Conservation (phyloP, 2,797 vertebrate species). For the Naso thynnoides region DNA sequence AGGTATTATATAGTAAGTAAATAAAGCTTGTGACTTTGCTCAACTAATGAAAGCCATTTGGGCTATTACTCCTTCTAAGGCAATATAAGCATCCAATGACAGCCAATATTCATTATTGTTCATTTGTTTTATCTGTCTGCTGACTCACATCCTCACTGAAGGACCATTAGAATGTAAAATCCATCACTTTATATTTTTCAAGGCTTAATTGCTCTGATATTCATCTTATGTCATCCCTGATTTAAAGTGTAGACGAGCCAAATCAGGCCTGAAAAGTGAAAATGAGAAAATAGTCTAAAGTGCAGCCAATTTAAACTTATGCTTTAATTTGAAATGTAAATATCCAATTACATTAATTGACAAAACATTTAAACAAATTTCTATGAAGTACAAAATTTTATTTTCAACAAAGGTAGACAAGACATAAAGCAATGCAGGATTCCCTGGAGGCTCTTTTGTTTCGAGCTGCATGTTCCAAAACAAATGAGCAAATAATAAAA, state of each 20-base stretch:
- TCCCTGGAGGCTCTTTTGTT: not conserved
- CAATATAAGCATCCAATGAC: not conserved
- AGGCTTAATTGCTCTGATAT: not conserved
- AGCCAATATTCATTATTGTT: not conserved
- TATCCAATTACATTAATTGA: not conserved
- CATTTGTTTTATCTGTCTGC: slow-evolving; percentile 1
- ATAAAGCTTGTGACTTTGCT: slow-evolving; percentile 37
- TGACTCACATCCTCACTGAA: not conserved
- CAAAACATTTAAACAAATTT: too few relatives aligned
- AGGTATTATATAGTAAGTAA: slow-evolving; percentile 25
- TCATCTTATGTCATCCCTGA: not conserved
- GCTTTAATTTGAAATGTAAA: not conserved
- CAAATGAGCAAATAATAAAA: slow-evolving; percentile 11
- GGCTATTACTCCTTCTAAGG: not conserved
- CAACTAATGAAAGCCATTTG: slow-evolving; percentile 2
- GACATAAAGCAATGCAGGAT: not conserved
- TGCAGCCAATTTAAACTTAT: not conserved
- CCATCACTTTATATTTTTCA: too few relatives aligned
- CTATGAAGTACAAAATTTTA: too few relatives aligned
- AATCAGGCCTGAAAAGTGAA: not conserved
- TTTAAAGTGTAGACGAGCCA: not conserved
- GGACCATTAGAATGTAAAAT: too few relatives aligned
- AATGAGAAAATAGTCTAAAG: not conserved
- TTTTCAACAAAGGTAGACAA: not conserved
- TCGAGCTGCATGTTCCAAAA: not conserved